These are phyloP conservation scores for Chaenodraco wilsoni DNA, from an alignment of 2,797 vertebrate species.

Conservation along the genomic window DNA sequence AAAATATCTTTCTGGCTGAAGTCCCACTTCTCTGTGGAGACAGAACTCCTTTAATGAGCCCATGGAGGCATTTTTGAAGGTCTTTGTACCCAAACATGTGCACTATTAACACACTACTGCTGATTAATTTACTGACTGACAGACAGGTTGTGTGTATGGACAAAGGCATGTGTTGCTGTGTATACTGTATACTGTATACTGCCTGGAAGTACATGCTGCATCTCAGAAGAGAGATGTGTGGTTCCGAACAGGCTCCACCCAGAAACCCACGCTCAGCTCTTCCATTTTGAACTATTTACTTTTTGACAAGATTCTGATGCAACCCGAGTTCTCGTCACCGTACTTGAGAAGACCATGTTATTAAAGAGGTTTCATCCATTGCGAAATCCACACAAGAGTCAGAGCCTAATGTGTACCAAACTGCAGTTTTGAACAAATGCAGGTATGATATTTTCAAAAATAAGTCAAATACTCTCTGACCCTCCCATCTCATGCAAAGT, in stretches of 20 bases:
- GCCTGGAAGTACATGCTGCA: background rate
- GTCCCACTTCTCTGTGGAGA: conserved; percentile 46
- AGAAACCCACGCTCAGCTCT: background rate
- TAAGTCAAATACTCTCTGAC: background rate
- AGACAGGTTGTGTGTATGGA: conserved; percentile 4
- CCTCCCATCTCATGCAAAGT: conserved; percentile 20
- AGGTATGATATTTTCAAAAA: conserved; percentile 1
- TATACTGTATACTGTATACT: background rate
- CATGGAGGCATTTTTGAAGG: conserved; percentile 40
- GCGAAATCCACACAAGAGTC: background rate
- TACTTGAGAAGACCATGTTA: background rate
- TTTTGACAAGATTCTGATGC: background rate
- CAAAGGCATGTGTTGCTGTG: conserved; percentile 12
- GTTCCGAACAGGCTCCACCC: conserved; percentile 8
- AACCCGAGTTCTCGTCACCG: background rate
- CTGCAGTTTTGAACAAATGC: background rate
- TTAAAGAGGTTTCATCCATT: background rate
- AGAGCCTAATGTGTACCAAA: background rate
- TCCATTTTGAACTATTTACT: background rate
- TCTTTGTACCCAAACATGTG: conserved; percentile 48
- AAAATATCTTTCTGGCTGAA: conserved; percentile 45
- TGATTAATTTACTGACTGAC: conserved; percentile 32
- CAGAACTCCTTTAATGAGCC: conserved; percentile 51
- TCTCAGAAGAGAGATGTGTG: background rate
- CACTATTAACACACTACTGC: conserved; percentile 32